Conservation (phyloP, 2,797 vertebrate genomes). For the Periophthalmus magnuspinnatus region DNA sequence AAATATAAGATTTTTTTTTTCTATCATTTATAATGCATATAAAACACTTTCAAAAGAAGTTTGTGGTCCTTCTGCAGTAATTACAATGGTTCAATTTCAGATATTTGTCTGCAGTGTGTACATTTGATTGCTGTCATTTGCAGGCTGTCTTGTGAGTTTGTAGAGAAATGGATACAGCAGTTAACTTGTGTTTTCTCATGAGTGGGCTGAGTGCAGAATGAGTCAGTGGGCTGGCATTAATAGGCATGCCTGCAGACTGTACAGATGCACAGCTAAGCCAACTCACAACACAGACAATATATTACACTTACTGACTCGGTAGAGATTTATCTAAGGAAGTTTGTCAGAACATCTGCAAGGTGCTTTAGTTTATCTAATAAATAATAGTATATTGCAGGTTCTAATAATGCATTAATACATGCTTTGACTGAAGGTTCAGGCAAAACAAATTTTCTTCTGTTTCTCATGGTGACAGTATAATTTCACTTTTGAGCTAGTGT, state of each 20-base stretch:
- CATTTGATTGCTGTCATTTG: constrained; percentile 5
- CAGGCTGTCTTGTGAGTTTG: constrained; percentile 23
- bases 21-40: too few relatives aligned
- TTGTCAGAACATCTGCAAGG: constrained; percentile 13
- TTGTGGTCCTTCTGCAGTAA: neutral
- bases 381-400: too few relatives aligned
- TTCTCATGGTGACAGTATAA: too few relatives aligned
- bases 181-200: constrained; percentile 29
- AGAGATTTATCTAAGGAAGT: constrained; percentile 36
- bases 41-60: neutral
- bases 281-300: constrained; percentile 38
- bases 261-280: constrained; percentile 47
- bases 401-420: too few relatives aligned
- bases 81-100: neutral
- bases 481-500: too few relatives aligned
- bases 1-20: too few relatives aligned
- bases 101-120: neutral
- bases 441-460: neutral
- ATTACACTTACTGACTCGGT: constrained; percentile 50
- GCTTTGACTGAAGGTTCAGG: neutral
- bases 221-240: constrained; percentile 62
- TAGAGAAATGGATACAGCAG: constrained; percentile 35
- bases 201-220: constrained; percentile 55
- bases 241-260: constrained; percentile 41
- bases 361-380: too few relatives aligned